A percentile compares a stretch with the other conserved stretches of the same genome.
Evolutionary conservation across 35 echinoderm and acorn worm species (phyloP).

Genomic region (Apostichopus parvimensis): DNA sequence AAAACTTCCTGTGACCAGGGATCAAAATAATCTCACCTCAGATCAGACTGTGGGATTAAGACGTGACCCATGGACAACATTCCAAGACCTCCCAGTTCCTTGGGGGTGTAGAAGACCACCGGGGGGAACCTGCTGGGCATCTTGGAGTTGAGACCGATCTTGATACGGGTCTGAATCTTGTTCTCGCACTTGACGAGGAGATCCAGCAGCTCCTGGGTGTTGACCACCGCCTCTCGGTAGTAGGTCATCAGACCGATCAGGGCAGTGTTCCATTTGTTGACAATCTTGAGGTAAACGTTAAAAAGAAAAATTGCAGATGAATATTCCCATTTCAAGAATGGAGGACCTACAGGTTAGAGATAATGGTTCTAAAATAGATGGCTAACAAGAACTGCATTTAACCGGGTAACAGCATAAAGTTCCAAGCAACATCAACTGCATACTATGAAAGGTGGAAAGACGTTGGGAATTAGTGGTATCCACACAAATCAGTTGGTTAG

Average conservation of each 20-base stretch:
- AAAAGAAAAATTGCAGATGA: too few relatives aligned
- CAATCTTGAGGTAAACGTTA: slow-evolving; percentile 60
- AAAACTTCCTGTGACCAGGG: too few relatives aligned
- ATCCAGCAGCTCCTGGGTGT: slow-evolving; percentile 99
- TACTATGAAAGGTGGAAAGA: too few relatives aligned
- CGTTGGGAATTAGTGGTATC: too few relatives aligned
- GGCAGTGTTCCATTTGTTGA: slow-evolving; percentile 99
- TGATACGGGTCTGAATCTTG: slow-evolving; percentile 99
- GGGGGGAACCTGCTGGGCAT: slow-evolving; percentile 99
- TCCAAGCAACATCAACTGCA: too few relatives aligned
- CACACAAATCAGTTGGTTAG: too few relatives aligned
- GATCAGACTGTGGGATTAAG: slow-evolving; percentile 97
- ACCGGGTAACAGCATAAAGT: too few relatives aligned
- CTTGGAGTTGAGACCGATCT: slow-evolving; percentile 99
- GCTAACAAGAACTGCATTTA: too few relatives aligned
- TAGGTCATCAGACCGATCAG: slow-evolving; percentile 99
- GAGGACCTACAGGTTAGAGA: too few relatives aligned
- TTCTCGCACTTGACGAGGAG: slow-evolving; percentile 99
- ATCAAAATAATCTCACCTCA: slow-evolving; percentile 53
- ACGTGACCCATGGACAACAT: slow-evolving; percentile 99
- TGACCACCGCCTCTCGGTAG: slow-evolving; percentile 94
- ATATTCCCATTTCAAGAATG: too few relatives aligned
- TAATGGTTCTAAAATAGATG: too few relatives aligned
- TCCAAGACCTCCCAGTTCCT: slow-evolving; percentile 95
- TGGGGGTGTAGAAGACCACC: slow-evolving; percentile 99